Conservation (phyloP, 2,113 vertebrate species). For the Pica pica region DNA sequence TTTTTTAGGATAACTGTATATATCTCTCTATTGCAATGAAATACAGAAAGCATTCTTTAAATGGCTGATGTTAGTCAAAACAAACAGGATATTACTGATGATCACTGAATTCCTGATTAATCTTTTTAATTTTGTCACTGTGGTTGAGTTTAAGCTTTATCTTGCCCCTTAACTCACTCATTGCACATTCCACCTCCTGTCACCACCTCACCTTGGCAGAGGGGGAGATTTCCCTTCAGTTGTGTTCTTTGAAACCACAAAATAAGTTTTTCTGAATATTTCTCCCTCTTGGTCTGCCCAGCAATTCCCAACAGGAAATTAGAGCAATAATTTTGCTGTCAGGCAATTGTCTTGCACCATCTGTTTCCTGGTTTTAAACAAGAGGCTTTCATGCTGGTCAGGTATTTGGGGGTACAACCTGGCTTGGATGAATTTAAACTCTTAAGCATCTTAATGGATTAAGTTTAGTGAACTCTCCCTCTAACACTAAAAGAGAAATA, state of each 20-base stretch:
- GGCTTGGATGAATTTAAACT: not conserved
- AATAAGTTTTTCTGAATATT: not conserved
- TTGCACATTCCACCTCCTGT: not conserved
- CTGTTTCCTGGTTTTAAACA: not conserved
- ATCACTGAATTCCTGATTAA: not conserved
- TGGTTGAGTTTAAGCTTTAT: not conserved
- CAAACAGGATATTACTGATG: not conserved
- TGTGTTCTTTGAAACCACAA: not conserved
- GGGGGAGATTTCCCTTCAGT: not conserved
- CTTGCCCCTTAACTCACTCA: not conserved
- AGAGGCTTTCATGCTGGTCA: not conserved
- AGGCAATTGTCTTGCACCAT: not conserved
- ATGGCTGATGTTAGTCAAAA: not conserved
- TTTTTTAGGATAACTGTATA: not conserved
- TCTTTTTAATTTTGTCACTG: not conserved
- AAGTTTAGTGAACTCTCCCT: not conserved
- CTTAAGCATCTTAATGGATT: not conserved
- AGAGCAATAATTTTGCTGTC: not conserved
- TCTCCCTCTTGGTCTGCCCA: not conserved
- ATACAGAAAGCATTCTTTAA: not conserved
- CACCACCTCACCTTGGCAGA: not conserved
- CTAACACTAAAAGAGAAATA: not conserved
- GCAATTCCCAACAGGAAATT: not conserved
- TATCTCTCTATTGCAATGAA: not conserved
- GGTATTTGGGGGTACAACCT: not conserved